Conservation (phyloP, 2,888 invertebrate species). For the Leptopilina drosophilae region DNA sequence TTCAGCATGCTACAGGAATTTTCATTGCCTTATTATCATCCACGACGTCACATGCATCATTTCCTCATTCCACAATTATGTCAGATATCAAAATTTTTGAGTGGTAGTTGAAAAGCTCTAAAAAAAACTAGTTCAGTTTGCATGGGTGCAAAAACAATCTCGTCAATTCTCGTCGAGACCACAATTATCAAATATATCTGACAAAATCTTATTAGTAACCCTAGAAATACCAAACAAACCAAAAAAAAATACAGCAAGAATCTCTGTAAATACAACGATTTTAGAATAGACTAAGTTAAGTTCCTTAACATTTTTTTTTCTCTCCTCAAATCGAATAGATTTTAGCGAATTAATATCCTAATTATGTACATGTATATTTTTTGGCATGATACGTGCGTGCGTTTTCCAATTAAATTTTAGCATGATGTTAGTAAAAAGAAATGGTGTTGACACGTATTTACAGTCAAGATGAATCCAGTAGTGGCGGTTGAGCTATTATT, state of each 20-base stretch:
- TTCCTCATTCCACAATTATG: constrained; percentile 45
- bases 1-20: constrained; percentile 51
- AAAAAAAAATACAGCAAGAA: neutral
- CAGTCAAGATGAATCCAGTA: constrained; percentile 94
- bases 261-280: neutral
- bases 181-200: constrained; percentile 33
- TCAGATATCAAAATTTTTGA: constrained; percentile 3
- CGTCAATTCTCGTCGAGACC: constrained; percentile 42
- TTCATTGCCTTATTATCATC: constrained; percentile 52
- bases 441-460: constrained; percentile 70
- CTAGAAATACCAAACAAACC: neutral
- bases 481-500: constrained; percentile 98
- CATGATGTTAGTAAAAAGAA: constrained; percentile 44
- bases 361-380: neutral
- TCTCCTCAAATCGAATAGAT: constrained; percentile 14
- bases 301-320: neutral
- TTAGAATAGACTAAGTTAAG: constrained; percentile 13
- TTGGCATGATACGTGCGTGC: constrained; percentile 39
- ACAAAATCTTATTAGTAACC: constrained; percentile 32
- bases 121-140: constrained; percentile 34
- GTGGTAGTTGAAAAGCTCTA: constrained; percentile 1
- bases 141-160: constrained; percentile 48
- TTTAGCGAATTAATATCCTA: constrained; percentile 4
- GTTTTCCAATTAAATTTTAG: neutral
- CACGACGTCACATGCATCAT: constrained; percentile 45